These are phyloP conservation scores for Calameuta filiformis DNA, from an alignment of 2,888 invertebrate species.

Conservation along the genomic window DNA sequence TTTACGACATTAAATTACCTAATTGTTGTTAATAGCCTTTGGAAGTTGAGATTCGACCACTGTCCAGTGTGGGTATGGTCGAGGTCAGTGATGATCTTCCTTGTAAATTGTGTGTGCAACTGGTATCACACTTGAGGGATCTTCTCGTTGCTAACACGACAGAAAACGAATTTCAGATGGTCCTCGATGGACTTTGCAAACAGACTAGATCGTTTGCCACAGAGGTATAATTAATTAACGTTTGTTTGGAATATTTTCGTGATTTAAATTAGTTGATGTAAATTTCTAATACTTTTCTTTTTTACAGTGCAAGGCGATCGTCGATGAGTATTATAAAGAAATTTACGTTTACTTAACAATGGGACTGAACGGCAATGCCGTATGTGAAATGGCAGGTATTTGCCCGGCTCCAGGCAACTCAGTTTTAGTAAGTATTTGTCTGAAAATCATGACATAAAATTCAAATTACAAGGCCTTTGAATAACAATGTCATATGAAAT, in stretches of 20 bases:
- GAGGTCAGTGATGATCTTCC: slow-evolving; percentile 75
- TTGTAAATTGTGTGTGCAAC: slow-evolving; percentile 87
- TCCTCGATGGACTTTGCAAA: slow-evolving; percentile 82
- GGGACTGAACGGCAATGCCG: slow-evolving; percentile 75
- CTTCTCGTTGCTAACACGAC: slow-evolving; percentile 87
- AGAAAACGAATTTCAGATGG: slow-evolving; percentile 81
- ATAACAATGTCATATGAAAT: not conserved
- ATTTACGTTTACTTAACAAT: slow-evolving; percentile 78
- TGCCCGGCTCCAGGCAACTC: slow-evolving; percentile 68
- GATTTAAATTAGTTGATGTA: not conserved
- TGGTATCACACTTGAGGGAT: slow-evolving; percentile 83
- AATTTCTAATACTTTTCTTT: not conserved
- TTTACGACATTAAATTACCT: not conserved
- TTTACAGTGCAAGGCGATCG: slow-evolving; percentile 75
- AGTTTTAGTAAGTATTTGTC: slow-evolving; percentile 42
- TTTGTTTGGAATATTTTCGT: not conserved
- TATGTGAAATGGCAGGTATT: slow-evolving; percentile 79
- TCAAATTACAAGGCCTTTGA: not conserved
- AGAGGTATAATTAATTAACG: slow-evolving; percentile 65
- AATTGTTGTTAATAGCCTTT: slow-evolving; percentile 40
- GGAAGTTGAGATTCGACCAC: slow-evolving; percentile 70
- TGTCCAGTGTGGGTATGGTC: slow-evolving; percentile 71
- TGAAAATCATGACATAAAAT: slow-evolving; percentile 13
- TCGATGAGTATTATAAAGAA: slow-evolving; percentile 81
- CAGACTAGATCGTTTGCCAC: slow-evolving; percentile 79